phyloP scores from a whole-genome alignment of 2,888 invertebrate genomes.

The Hypolimnas misippus region DNA sequence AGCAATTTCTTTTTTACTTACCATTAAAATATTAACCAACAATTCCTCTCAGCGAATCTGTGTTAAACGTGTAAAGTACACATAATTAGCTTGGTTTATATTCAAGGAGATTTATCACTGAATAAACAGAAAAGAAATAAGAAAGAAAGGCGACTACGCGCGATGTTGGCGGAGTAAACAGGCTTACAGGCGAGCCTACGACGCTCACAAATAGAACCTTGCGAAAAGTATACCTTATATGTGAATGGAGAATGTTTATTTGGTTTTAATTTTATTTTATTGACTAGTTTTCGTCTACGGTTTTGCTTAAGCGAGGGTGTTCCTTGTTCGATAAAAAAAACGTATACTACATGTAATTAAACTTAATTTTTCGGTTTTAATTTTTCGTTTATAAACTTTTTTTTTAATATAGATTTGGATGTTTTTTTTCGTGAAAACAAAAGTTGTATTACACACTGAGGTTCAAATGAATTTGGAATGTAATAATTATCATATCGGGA shows the following conservation, averaged over 20 bases:
- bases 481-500: too few relatives aligned
- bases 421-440: too few relatives aligned
- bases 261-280: background rate
- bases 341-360: too few relatives aligned
- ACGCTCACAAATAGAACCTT: slow-evolving; percentile 59
- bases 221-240: slow-evolving; percentile 12
- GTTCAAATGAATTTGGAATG: too few relatives aligned
- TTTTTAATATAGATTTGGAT: background rate
- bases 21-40: background rate
- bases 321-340: too few relatives aligned
- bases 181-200: slow-evolving; percentile 54
- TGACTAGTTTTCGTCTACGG: too few relatives aligned
- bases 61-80: slow-evolving; percentile 15
- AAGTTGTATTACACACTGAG: too few relatives aligned
- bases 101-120: slow-evolving; percentile 20
- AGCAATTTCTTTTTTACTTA: background rate
- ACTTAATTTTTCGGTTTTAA: too few relatives aligned
- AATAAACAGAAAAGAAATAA: slow-evolving; percentile 56
- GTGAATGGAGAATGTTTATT: slow-evolving; percentile 13
- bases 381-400: background rate
- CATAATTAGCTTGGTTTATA: slow-evolving; percentile 7
- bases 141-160: slow-evolving; percentile 71
- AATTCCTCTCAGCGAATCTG: background rate
- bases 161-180: slow-evolving; percentile 70
- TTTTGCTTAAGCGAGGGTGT: background rate